Evolutionary conservation across 2,888 invertebrate species (phyloP), one percentile per base, ranked within the genome.

Genomic region (Mythimna albipuncta): DNA sequence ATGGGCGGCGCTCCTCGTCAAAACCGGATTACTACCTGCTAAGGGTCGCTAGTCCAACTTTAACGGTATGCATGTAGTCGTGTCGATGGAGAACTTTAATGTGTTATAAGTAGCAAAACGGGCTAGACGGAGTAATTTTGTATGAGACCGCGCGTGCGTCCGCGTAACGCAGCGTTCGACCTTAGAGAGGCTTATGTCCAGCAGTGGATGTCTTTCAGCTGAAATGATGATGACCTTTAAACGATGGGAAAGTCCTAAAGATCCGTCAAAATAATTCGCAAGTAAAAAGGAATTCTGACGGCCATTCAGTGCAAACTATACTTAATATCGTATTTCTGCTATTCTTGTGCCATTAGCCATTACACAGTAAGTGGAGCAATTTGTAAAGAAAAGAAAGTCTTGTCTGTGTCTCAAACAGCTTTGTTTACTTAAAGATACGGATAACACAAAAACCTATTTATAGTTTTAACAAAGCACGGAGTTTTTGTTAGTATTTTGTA

Each of bases 401-500:
- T 16, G 16, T 19, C 47, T 47, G 81, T 61, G 50, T 72, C 77
- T 72, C 44, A 70, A 72, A 54, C 58, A 52, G 32, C 57, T 72
- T 73, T 78, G 81, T 81, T 75, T 67, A 57, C 16, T 57, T 50
- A 71, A 69, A 79, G 74, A 79, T 54, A 81, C 19, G 57, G 62
- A 62, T 66, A 85, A 64, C 90, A 89, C 75, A 88, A 77, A 89
- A 91, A 91, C 91, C 90, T 82, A 88, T 86, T 54, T 21, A 86
- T 86, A 26, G 76, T 58, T 57, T 67, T 54, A 83, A 89, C 88
- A 91, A 91, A 90, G 88, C 81, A 82, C 66, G 71, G 79, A 70
- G 71, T 86, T 88, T 86, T 85, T 87, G 81, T 44, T 44, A 71
- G 76, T 79, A 16, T 44, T 59, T 75, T 59, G 54, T 50, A 32